A percentile compares a stretch with the other conserved stretches of the same genome.
Evolutionary conservation across 2,797 vertebrate genomes (phyloP).

Genomic region (Tauraco hartlaubi): DNA sequence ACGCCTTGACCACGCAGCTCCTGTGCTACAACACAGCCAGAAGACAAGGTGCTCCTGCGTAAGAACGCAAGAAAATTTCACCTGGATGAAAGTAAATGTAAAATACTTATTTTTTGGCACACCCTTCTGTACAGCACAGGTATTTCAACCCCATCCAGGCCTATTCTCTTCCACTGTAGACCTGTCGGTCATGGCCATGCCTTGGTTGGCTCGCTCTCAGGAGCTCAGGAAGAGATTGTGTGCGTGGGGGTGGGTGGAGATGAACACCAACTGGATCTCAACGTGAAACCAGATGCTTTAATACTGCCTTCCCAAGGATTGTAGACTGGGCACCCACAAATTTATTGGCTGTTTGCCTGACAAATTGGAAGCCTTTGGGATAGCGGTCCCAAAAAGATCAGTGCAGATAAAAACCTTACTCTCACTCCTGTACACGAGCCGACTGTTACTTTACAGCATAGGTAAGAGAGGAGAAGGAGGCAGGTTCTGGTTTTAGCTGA

Average conservation of each 20-base stretch:
- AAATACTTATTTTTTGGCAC: not conserved
- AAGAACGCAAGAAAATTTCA: fast-evolving
- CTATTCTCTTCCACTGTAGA: not conserved
- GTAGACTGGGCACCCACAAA: not conserved
- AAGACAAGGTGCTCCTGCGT: not conserved
- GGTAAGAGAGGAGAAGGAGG: not conserved
- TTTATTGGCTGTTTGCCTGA: not conserved
- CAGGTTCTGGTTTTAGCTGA: not conserved
- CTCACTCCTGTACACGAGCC: conserved; percentile 7
- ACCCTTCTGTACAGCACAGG: not conserved
- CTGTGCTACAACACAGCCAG: not conserved
- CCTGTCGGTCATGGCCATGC: not conserved
- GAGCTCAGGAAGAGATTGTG: not conserved
- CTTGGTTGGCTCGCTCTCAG: not conserved
- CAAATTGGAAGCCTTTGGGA: not conserved
- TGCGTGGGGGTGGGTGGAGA: not conserved
- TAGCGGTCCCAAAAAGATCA: not conserved
- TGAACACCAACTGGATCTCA: not conserved
- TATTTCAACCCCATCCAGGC: not conserved
- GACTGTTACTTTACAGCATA: not conserved
- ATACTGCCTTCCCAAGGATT: not conserved
- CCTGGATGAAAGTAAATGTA: not conserved
- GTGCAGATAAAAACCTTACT: conserved; percentile 47
- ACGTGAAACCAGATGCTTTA: not conserved
- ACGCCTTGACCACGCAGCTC: not conserved